Evolutionary conservation across 2,888 invertebrate genomes (phyloP).

Genomic region (Nemurella pictetii): DNA sequence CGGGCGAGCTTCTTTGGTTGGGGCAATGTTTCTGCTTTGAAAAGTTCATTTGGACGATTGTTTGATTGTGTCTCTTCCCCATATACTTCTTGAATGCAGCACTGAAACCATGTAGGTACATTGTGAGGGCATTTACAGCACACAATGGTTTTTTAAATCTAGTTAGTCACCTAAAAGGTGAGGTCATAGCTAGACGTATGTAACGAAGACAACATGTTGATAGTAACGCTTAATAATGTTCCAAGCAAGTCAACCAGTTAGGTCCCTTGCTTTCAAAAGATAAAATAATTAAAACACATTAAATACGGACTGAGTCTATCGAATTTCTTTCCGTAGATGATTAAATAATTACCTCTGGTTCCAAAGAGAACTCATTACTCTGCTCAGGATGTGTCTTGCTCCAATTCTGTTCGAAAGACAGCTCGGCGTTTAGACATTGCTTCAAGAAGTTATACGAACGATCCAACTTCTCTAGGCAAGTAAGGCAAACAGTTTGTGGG

Average conservation of each 20-base stretch:
- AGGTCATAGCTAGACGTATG: too few relatives aligned
- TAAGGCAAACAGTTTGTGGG: conserved; percentile 37
- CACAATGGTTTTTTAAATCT: too few relatives aligned
- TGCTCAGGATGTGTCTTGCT: conserved; percentile 31
- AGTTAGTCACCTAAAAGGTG: too few relatives aligned
- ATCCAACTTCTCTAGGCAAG: conserved; percentile 37
- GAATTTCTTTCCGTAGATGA: background rate
- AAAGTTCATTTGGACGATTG: conserved; percentile 12
- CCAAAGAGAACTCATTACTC: conserved; percentile 35
- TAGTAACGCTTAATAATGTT: too few relatives aligned
- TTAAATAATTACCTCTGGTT: conserved; percentile 40
- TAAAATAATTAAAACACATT: too few relatives aligned
- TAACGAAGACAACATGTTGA: too few relatives aligned
- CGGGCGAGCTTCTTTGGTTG: conserved; percentile 19
- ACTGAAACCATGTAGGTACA: too few relatives aligned
- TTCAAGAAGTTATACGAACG: conserved; percentile 35
- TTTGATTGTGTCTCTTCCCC: conserved; percentile 3
- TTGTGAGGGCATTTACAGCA: too few relatives aligned
- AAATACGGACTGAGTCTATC: conserved; percentile 7
- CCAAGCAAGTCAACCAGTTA: too few relatives aligned
- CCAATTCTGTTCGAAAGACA: conserved; percentile 31
- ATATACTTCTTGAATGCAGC: conserved; percentile 40
- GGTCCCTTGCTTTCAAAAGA: too few relatives aligned
- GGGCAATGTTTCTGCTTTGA: background rate
- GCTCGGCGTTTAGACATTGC: conserved; percentile 32